A percentile compares a stretch with the other conserved stretches of the same genome.
These are phyloP conservation scores for Petrocephalus zakoni DNA, from an alignment of 2,113 vertebrate genomes.

Conservation along the genomic window DNA sequence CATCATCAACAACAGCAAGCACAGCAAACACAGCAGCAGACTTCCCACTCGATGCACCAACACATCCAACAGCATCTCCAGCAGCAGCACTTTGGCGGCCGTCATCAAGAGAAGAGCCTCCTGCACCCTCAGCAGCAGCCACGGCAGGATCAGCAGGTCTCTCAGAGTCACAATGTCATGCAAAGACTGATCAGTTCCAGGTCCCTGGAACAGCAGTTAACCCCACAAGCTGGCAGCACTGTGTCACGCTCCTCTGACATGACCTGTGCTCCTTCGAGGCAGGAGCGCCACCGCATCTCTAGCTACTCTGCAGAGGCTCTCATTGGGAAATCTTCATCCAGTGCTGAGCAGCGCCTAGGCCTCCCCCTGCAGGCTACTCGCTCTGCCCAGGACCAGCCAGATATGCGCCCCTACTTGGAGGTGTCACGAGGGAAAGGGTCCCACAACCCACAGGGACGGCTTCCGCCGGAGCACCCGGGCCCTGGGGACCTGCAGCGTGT, in stretches of 20 bases:
- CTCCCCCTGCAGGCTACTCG: slow-evolving; percentile 76
- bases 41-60: slow-evolving; percentile 58
- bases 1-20: slow-evolving; percentile 54
- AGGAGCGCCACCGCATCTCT: slow-evolving; percentile 90
- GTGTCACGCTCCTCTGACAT: slow-evolving; percentile 82
- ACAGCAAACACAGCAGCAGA: slow-evolving; percentile 65
- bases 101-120: slow-evolving; percentile 58
- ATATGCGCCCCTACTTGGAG: slow-evolving; percentile 86
- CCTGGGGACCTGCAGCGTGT: slow-evolving; percentile 74
- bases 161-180: slow-evolving; percentile 72
- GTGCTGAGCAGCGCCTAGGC: slow-evolving; percentile 79
- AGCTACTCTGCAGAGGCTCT: slow-evolving; percentile 96
- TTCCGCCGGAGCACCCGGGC: slow-evolving; percentile 68
- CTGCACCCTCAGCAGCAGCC: slow-evolving; percentile 63
- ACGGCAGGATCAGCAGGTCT: slow-evolving; percentile 65
- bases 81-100: slow-evolving; percentile 42
- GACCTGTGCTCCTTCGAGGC: slow-evolving; percentile 78
- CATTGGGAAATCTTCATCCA: slow-evolving; percentile 85
- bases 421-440: slow-evolving; percentile 77
- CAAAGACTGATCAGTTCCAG: slow-evolving; percentile 87
- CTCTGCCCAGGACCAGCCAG: slow-evolving; percentile 73
- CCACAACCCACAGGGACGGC: slow-evolving; percentile 79
- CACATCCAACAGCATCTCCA: slow-evolving; percentile 56
- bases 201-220: slow-evolving; percentile 86
- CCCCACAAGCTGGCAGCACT: slow-evolving; percentile 74